Evolutionary conservation across 2,888 invertebrate species (phyloP).

Genomic region (Tigriopus californicus): DNA sequence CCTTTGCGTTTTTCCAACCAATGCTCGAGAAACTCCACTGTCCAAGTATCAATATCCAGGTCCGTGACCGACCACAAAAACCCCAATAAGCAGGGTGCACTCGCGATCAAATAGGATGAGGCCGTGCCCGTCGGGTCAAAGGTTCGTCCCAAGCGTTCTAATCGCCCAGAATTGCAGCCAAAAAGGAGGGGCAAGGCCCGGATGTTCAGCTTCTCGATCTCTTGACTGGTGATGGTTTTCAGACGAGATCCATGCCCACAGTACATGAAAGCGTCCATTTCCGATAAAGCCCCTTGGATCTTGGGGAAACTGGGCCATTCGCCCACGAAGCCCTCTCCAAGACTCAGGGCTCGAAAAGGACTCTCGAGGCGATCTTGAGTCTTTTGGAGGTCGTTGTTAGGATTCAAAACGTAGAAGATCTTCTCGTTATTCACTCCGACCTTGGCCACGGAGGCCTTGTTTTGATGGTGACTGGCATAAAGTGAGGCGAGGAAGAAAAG

Average conservation of each 20-base stretch:
- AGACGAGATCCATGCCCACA: constrained; percentile 4
- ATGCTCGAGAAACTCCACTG: not conserved
- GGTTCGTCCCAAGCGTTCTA: not conserved
- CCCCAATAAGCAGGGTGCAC: constrained; percentile 1
- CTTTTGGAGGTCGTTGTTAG: not conserved
- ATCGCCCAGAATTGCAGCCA: constrained; percentile 4
- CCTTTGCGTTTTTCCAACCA: not conserved
- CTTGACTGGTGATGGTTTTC: not conserved
- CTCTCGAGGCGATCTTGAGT: not conserved
- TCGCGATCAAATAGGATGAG: not conserved
- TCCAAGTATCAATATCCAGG: constrained; percentile 1
- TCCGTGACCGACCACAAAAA: constrained; percentile 11
- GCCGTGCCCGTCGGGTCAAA: constrained; percentile 1
- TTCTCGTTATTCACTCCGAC: not conserved
- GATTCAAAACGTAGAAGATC: constrained; percentile 1
- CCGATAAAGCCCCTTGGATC: not conserved
- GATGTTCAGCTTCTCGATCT: not conserved
- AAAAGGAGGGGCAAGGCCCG: not conserved
- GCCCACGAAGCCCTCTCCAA: not conserved
- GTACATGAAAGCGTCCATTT: constrained; percentile 2
- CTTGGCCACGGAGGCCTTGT: not conserved
- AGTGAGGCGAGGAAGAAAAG: not conserved
- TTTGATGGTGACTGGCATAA: not conserved
- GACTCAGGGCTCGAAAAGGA: not conserved
- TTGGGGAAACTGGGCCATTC: not conserved